A percentile compares a stretch with the other conserved stretches of the same genome.
Evolutionary conservation across 2,888 invertebrate species (phyloP).

Genomic region (Diabrotica balteata): DNA sequence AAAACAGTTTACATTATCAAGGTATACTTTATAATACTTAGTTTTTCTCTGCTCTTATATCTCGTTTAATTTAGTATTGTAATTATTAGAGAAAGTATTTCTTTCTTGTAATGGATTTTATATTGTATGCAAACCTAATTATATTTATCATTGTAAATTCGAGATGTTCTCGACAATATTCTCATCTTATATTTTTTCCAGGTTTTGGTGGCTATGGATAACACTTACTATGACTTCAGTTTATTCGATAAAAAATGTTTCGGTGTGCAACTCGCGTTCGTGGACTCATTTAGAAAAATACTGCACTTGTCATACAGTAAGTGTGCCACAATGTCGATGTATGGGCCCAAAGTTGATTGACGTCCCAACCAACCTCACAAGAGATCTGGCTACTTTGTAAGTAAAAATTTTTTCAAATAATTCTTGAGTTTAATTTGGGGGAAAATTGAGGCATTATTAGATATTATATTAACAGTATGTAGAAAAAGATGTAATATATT

Average conservation of each 20-base stretch:
- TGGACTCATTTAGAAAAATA: constrained; percentile 24
- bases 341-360: constrained; percentile 50
- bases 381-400: constrained; percentile 50
- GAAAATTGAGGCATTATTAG: too few species aligned
- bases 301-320: constrained; percentile 50
- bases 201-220: constrained; percentile 17
- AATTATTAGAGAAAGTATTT: too few species aligned
- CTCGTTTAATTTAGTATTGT: too few species aligned
- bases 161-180: too few species aligned
- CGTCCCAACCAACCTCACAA: constrained; percentile 50
- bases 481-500: too few species aligned
- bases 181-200: constrained; percentile 13
- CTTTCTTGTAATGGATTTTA: too few species aligned
- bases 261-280: constrained; percentile 15
- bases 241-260: constrained; percentile 7
- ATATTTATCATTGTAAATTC: too few species aligned
- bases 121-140: too few species aligned
- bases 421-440: not conserved
- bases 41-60: too few species aligned
- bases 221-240: constrained; percentile 1
- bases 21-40: too few species aligned
- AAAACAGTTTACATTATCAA: too few species aligned
- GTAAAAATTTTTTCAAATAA: constrained; percentile 36
- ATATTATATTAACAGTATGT: too few species aligned
- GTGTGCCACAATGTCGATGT: constrained; percentile 49